These are phyloP conservation scores for Drosophila erecta DNA, from an alignment of 1,140 invertebrate genomes.

Conservation along the genomic window DNA sequence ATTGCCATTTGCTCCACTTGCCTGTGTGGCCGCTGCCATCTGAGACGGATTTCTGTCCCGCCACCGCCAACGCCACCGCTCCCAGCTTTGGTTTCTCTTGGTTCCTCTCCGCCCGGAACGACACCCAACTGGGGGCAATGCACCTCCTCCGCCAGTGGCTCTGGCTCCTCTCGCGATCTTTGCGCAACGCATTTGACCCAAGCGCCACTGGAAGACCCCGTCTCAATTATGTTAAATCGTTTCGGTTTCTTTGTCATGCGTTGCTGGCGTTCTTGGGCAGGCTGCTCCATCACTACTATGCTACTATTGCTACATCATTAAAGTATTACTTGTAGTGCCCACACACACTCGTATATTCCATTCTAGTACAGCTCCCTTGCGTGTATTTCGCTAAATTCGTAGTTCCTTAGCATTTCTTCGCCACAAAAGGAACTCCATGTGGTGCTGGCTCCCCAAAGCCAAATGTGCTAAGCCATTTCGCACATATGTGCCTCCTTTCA, in stretches of 20 bases:
- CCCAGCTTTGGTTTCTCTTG: not conserved
- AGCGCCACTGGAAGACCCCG: slow-evolving; percentile 39
- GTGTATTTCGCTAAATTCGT: too few relatives aligned
- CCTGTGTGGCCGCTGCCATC: slow-evolving; percentile 23
- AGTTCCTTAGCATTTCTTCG: too few relatives aligned
- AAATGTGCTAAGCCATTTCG: not conserved
- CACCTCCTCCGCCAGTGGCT: slow-evolving; percentile 25
- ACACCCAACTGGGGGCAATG: slow-evolving; percentile 35
- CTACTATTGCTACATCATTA: not conserved
- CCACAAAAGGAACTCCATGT: not conserved
- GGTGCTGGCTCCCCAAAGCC: not conserved
- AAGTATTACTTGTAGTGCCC: not conserved
- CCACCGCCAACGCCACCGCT: not conserved
- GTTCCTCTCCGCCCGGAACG: not conserved
- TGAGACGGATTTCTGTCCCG: slow-evolving; percentile 1
- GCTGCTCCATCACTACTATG: not conserved
- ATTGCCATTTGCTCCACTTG: slow-evolving; percentile 72
- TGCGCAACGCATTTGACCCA: slow-evolving; percentile 57
- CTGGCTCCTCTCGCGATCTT: slow-evolving; percentile 29
- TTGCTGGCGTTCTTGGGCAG: not conserved
- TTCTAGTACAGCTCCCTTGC: too few relatives aligned
- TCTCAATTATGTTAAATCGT: slow-evolving; percentile 35
- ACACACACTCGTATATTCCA: too few relatives aligned
- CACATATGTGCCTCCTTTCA: slow-evolving; percentile 25
- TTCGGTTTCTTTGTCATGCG: slow-evolving; percentile 13